phyloP scores from a whole-genome alignment of 2,888 invertebrate genomes.

The Bellardia pandia region DNA sequence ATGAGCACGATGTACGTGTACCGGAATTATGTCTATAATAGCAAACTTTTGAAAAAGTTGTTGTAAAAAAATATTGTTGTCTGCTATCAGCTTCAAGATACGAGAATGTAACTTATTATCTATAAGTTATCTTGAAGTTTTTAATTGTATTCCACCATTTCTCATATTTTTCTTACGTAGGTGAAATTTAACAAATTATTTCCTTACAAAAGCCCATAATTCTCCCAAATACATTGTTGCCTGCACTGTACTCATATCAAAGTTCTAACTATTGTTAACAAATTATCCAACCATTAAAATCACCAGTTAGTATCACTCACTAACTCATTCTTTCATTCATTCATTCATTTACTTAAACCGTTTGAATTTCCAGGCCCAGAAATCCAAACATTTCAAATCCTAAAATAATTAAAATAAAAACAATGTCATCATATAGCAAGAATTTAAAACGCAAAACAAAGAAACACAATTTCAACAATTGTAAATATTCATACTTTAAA shows the following conservation, averaged over 20 bases:
- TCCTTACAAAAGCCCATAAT: constrained; percentile 6
- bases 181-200: constrained; percentile 18
- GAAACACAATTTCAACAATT: constrained; percentile 29
- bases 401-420: constrained; percentile 22
- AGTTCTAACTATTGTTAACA: constrained; percentile 31
- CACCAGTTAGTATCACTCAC: constrained; percentile 36
- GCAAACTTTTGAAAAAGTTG: not conserved
- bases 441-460: not conserved
- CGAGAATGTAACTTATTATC: too few species aligned
- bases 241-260: not conserved
- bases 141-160: not conserved
- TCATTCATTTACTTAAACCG: constrained; percentile 11
- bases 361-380: constrained; percentile 31
- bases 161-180: constrained; percentile 31
- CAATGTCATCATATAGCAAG: constrained; percentile 59
- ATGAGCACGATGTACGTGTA: too few species aligned
- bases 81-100: too few species aligned
- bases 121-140: not conserved
- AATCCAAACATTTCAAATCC: constrained; percentile 18
- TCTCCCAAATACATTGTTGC: constrained; percentile 33
- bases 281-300: constrained; percentile 56
- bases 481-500: constrained; percentile 34
- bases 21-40: too few species aligned
- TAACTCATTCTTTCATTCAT: constrained; percentile 1
- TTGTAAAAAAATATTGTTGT: not conserved